These are phyloP conservation scores for Acanthosoma haemorrhoidale DNA, from an alignment of 2,888 invertebrate species.

Conservation along the genomic window DNA sequence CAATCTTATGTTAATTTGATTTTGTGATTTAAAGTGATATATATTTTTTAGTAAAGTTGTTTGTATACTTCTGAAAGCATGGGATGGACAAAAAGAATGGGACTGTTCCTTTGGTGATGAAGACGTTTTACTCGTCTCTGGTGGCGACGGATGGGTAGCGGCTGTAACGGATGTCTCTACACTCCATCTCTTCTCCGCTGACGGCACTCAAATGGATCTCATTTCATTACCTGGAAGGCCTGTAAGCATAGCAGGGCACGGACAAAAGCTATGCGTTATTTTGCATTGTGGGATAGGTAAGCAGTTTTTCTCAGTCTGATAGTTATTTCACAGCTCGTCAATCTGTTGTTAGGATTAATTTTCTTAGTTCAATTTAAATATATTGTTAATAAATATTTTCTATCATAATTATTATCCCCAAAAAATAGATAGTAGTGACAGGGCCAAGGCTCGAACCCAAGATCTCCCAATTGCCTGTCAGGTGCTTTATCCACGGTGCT, in stretches of 20 bases:
- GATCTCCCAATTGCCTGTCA: too few relatives aligned
- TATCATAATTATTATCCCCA: too few relatives aligned
- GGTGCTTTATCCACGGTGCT: too few relatives aligned
- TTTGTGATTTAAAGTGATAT: neutral
- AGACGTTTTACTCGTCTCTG: slow-evolving; percentile 64
- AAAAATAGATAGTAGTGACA: too few relatives aligned
- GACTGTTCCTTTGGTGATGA: slow-evolving; percentile 70
- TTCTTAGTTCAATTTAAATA: too few relatives aligned
- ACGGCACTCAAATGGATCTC: slow-evolving; percentile 80
- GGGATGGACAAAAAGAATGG: slow-evolving; percentile 72
- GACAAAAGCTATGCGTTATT: slow-evolving; percentile 58
- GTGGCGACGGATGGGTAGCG: slow-evolving; percentile 69
- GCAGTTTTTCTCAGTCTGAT: too few relatives aligned
- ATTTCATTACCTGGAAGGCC: slow-evolving; percentile 68
- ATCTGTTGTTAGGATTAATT: too few relatives aligned
- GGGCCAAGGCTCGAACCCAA: too few relatives aligned
- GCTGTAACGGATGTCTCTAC: slow-evolving; percentile 68
- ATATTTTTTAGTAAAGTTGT: slow-evolving; percentile 58
- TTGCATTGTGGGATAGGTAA: slow-evolving; percentile 58
- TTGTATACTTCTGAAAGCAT: slow-evolving; percentile 62
- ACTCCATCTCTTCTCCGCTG: slow-evolving; percentile 75
- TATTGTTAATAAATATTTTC: neutral
- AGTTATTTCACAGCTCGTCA: too few relatives aligned
- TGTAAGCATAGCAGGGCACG: slow-evolving; percentile 60
- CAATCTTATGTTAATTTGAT: too few relatives aligned